Conservation (phyloP, 2,888 invertebrate genomes). For the Cryptus armator region DNA sequence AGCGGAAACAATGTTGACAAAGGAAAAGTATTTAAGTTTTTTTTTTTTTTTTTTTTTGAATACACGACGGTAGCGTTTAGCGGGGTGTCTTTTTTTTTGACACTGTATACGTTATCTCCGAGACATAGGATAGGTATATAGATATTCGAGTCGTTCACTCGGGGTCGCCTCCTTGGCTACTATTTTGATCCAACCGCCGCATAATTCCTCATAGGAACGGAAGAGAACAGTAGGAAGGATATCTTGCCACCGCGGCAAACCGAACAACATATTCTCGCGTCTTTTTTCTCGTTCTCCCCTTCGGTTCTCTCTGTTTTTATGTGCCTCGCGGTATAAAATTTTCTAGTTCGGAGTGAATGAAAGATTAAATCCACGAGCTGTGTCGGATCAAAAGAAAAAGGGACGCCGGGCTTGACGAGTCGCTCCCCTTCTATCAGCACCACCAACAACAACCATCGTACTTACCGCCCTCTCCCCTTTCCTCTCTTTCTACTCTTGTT, state of each 20-base stretch:
- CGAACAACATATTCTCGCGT: neutral
- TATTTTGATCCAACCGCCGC: conserved; percentile 34
- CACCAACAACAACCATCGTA: neutral
- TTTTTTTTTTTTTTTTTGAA: no score
- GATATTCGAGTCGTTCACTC: conserved; percentile 1
- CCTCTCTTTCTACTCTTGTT: neutral
- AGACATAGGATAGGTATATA: neutral
- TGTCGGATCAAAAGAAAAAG: conserved; percentile 6
- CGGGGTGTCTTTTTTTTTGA: neutral
- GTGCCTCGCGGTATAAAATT: conserved; percentile 39
- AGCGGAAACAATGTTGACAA: neutral
- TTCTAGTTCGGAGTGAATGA: conserved; percentile 42
- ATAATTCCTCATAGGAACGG: conserved; percentile 27
- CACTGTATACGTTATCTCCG: neutral
- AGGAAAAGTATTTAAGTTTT: neutral
- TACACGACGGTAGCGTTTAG: neutral
- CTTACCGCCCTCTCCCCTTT: neutral
- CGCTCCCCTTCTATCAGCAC: neutral
- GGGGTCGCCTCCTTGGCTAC: conserved; percentile 28
- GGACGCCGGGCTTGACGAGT: neutral
- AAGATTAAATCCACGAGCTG: conserved; percentile 53
- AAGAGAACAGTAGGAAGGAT: conserved; percentile 22
- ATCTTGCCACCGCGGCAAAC: conserved; percentile 13
- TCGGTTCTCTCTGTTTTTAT: conserved; percentile 11
- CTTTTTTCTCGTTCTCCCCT: neutral